Base-by-base conservation (phyloP, 1,140 invertebrate species). In the Ephestia elutella region DNA sequence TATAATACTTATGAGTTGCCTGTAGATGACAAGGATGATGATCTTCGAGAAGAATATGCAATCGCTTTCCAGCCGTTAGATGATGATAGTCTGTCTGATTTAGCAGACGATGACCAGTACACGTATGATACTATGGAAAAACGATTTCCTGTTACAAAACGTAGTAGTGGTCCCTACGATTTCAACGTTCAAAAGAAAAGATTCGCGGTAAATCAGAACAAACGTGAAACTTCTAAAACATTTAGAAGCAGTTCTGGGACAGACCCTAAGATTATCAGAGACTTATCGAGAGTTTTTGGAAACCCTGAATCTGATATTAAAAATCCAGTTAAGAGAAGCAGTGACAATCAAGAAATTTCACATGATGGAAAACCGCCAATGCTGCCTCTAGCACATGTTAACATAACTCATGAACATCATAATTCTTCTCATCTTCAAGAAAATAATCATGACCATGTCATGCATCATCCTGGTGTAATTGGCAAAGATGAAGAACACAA, bases 111-210 rank as follows among this genome's bases (percentile, higher is more conserved):
- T 44, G 82, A 87, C 54, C 84, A 85, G 63, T 88, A 83, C 61
- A 49, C 77, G 10, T 89, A 86, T 60, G 83, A 89, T 59, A 64
- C 69, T 15, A 70, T 84, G 15, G 87, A 90, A 67, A 93, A 93
- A 84, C 85, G 91, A 2, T 92, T 92, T 71, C 91, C 91, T 13
- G 91, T 93, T n/a, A 83, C 91, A 19, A 93, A 93, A 79, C 82
- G 92, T 28, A 91, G 90, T 63, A 90, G 88, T 71, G 87, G 87
- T 0, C 69, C 82, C 13, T 82, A 82, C 44, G 89, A 87, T 51
- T 74, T 84, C 15, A 86, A 86, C 38, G 84, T 75, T 21, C 78
- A 89, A 19, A 90, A 90, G 62, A 90, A 90, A 71, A 78, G 84
- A 49, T 84, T 83, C 56, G 63, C 63, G 18, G 54, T 72, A 56